Evolutionary conservation across 2,888 invertebrate species (phyloP).

Genomic region (Macrosiphum euphorbiae): DNA sequence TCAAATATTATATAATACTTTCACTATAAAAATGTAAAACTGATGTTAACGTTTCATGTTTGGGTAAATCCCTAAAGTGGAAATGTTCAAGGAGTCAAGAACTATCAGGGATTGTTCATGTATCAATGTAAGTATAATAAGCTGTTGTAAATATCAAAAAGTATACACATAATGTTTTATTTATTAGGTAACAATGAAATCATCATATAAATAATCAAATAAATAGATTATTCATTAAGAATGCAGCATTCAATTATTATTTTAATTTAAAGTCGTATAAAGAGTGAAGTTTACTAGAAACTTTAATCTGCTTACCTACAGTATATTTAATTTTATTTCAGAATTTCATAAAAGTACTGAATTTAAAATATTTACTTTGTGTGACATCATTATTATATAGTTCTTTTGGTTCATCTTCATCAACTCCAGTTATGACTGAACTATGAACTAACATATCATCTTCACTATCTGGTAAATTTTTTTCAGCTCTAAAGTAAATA

Average conservation of each 20-base stretch:
- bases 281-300: not conserved
- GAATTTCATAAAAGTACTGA: not conserved
- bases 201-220: not conserved
- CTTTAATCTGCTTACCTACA: not conserved
- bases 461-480: slow-evolving; percentile 7
- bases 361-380: slow-evolving; percentile 37
- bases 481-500: slow-evolving; percentile 35
- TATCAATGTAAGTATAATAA: not conserved
- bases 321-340: too few relatives aligned
- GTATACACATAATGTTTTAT: not conserved
- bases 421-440: not conserved
- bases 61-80: not conserved
- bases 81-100: not conserved
- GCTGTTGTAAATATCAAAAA: not conserved
- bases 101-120: not conserved
- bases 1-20: not conserved
- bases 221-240: not conserved
- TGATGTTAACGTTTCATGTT: not conserved
- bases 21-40: not conserved
- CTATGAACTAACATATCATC: slow-evolving; percentile 23
- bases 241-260: not conserved
- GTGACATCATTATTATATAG: slow-evolving; percentile 10
- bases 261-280: not conserved
- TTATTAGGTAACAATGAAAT: not conserved
- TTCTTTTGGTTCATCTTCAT: slow-evolving; percentile 38